These are phyloP conservation scores for Helicoverpa armigera DNA, from an alignment of 1,140 invertebrate species.

Conservation along the genomic window DNA sequence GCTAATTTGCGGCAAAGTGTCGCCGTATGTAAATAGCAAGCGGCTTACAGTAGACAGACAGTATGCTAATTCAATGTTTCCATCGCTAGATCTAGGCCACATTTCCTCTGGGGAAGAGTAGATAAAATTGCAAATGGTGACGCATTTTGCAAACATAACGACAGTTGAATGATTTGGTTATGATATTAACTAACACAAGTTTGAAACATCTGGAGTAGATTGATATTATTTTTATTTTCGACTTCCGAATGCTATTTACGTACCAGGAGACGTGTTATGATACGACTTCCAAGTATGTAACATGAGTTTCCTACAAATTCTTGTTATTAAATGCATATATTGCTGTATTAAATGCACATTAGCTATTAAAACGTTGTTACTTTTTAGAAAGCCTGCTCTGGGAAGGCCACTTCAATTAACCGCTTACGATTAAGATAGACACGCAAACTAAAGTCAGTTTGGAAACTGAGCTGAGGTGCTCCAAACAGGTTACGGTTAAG, in stretches of 20 bases:
- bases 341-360: conserved; percentile 23
- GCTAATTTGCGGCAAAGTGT: conserved; percentile 29
- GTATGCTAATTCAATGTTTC: conserved; percentile 63
- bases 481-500: conserved; percentile 56
- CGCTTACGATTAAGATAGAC: conserved; percentile 57
- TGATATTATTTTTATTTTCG: neutral
- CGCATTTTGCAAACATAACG: conserved; percentile 36
- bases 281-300: neutral
- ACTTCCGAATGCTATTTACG: no score
- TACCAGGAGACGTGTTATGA: no score
- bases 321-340: conserved; percentile 1
- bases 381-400: conserved; percentile 60
- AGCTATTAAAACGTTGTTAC: conserved; percentile 39
- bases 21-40: conserved; percentile 60
- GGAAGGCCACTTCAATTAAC: conserved; percentile 61
- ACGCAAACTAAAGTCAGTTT: conserved; percentile 59
- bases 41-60: conserved; percentile 45
- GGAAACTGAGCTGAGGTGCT: conserved; percentile 60
- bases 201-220: neutral
- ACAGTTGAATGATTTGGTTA: neutral
- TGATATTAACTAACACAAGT: conserved; percentile 2
- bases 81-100: conserved; percentile 66
- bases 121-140: conserved; percentile 74
- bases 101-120: conserved; percentile 70
- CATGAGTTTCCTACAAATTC: neutral